Percentiles rank a stretch among this genome's conserved stretches.
Conservation (phyloP, 2,888 invertebrate species). For the Hirtodrosophila alboralis region DNA sequence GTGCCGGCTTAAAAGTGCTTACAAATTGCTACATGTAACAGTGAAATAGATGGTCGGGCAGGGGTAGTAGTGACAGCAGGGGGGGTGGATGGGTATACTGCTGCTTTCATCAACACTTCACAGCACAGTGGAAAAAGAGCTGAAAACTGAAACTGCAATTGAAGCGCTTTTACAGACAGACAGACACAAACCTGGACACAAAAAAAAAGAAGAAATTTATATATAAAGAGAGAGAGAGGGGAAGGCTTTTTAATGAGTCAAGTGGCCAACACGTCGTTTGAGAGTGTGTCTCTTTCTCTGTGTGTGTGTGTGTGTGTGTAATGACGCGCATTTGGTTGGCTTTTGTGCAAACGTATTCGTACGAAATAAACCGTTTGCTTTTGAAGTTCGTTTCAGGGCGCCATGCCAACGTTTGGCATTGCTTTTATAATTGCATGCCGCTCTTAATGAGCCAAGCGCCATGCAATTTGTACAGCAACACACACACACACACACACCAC, state of each 20-base stretch:
- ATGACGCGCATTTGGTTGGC: conserved; percentile 69
- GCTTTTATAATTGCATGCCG: conserved; percentile 76
- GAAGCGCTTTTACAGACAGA: conserved; percentile 68
- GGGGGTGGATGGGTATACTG: conserved; percentile 6
- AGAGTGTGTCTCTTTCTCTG: conserved; percentile 8
- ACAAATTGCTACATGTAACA: conserved; percentile 74
- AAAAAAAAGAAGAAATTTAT: too few relatives aligned
- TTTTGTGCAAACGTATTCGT: conserved; percentile 69
- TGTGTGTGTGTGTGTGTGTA: conserved; percentile 52
- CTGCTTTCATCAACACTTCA: conserved; percentile 69
- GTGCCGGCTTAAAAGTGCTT: conserved; percentile 77
- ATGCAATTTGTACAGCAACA: conserved; percentile 65
- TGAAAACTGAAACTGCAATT: conserved; percentile 78
- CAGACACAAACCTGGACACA: conserved; percentile 18
- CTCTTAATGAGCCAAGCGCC: conserved; percentile 72
- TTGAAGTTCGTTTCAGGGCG: conserved; percentile 54
- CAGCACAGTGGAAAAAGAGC: conserved; percentile 46
- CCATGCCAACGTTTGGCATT: conserved; percentile 55
- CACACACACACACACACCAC: conserved; percentile 13
- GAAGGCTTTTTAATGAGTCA: conserved; percentile 73
- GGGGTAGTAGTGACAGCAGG: background rate
- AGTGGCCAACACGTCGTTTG: conserved; percentile 72
- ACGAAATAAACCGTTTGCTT: conserved; percentile 78
- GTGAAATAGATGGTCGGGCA: conserved; percentile 8
- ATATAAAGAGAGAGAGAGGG: conserved; percentile 22